A percentile compares a stretch with the other conserved stretches of the same genome.
Evolutionary conservation across 2,888 invertebrate species (phyloP).

Genomic region (Stenchaetothrips biformis): DNA sequence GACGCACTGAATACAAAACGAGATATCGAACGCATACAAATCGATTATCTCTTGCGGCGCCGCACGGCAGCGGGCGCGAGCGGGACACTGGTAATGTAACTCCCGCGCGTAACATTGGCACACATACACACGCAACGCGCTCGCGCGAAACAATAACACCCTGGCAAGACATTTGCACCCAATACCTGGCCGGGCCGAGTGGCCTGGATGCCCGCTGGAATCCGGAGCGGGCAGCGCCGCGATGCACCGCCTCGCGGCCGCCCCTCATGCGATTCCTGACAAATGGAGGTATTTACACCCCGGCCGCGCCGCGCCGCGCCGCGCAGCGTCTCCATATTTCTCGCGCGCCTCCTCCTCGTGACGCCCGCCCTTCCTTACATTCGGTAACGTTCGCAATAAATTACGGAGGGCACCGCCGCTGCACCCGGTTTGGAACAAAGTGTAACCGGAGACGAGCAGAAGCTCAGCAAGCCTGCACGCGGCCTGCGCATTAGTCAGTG

Average conservation of each 20-base stretch:
- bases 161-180: background rate
- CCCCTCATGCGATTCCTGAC: conserved; percentile 1
- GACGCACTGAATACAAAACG: conserved; percentile 22
- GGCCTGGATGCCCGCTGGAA: background rate
- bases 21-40: conserved; percentile 25
- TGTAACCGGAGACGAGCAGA: conserved; percentile 5
- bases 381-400: conserved; percentile 18
- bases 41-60: background rate
- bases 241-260: background rate
- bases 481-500: too few species aligned
- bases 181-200: background rate
- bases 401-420: background rate
- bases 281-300: conserved; percentile 17
- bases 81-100: background rate
- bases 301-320: background rate
- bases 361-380: conserved; percentile 8
- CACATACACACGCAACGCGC: background rate
- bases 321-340: conserved; percentile 16
- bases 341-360: background rate
- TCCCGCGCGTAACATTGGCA: background rate
- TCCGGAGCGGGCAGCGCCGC: background rate
- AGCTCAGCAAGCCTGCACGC: too few species aligned
- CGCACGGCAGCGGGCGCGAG: background rate
- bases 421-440: conserved; percentile 20
- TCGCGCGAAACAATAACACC: background rate